Evolutionary conservation across 2,888 invertebrate genomes (phyloP).

Genomic region (Hirudinaria manillensis): DNA sequence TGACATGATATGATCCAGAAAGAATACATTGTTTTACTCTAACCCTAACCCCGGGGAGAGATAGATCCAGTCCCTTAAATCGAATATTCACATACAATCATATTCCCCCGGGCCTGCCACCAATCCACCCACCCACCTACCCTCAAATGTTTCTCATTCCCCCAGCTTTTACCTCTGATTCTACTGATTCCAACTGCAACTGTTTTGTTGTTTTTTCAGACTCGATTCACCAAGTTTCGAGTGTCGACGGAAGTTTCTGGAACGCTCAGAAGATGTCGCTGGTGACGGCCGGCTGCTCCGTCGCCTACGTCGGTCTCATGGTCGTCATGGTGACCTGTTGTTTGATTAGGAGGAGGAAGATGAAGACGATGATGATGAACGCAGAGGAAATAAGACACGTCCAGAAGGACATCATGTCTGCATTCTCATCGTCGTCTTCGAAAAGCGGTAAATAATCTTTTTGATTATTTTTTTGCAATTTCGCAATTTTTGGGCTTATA

Average conservation of each 20-base stretch:
- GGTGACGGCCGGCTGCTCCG: background rate
- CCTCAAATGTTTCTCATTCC: background rate
- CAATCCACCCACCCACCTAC: too few relatives aligned
- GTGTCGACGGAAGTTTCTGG: background rate
- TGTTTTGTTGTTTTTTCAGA: slow-evolving; percentile 1
- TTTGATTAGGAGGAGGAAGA: slow-evolving; percentile 12
- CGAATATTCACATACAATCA: too few relatives aligned
- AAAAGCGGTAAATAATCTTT: background rate
- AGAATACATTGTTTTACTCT: too few relatives aligned
- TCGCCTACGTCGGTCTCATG: background rate
- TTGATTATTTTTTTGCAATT: too few relatives aligned
- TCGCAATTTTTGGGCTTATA: too few relatives aligned
- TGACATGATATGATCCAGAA: too few relatives aligned
- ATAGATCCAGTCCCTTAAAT: too few relatives aligned
- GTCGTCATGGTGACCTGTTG: slow-evolving; percentile 14
- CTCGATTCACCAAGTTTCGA: background rate
- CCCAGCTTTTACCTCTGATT: background rate
- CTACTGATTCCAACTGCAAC: background rate
- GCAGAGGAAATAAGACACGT: slow-evolving; percentile 2
- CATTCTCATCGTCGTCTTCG: slow-evolving; percentile 8
- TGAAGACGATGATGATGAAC: slow-evolving; percentile 21
- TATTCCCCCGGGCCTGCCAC: too few relatives aligned
- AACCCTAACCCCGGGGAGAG: too few relatives aligned
- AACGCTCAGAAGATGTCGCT: background rate
- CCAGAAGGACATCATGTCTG: slow-evolving; percentile 14